Conservation (phyloP, 2,797 vertebrate species). For the Pseudochromis fuscus region DNA sequence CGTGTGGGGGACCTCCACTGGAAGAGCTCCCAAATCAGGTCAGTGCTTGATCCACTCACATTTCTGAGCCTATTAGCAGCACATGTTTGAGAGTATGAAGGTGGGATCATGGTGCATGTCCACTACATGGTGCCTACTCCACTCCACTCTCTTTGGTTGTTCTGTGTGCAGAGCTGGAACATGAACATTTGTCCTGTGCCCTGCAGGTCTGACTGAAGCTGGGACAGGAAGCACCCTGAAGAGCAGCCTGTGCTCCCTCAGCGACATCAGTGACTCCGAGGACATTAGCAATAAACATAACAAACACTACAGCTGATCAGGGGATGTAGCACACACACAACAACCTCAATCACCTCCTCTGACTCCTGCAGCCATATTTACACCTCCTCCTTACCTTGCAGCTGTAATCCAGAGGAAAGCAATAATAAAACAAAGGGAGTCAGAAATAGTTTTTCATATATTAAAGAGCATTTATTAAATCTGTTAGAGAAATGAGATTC, state of each 20-base stretch:
- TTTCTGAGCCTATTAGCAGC: background rate
- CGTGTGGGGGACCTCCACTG: conserved; percentile 85
- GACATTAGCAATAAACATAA: conserved; percentile 74
- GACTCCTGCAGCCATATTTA: conserved; percentile 33
- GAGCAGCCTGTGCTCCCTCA: conserved; percentile 90
- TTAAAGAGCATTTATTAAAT: background rate
- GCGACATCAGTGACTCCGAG: conserved; percentile 92
- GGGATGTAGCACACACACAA: conserved; percentile 43
- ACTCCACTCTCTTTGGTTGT: background rate
- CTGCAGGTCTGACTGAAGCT: conserved; percentile 85
- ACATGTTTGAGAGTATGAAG: background rate
- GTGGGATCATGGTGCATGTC: background rate
- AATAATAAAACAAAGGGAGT: conserved; percentile 29
- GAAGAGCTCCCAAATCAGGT: conserved; percentile 81
- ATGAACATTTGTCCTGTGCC: background rate
- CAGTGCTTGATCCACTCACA: background rate
- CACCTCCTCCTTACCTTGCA: background rate
- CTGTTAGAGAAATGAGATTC: conserved; percentile 6
- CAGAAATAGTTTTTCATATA: background rate
- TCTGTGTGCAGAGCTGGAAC: too few species aligned
- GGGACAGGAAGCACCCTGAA: conserved; percentile 90
- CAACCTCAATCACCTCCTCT: conserved; percentile 27
- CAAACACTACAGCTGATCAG: conserved; percentile 28
- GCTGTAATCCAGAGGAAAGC: conserved; percentile 18
- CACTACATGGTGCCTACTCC: too few species aligned